Base-by-base conservation (phyloP, 2,113 vertebrate genomes). In the Pampusana beccarii region DNA sequence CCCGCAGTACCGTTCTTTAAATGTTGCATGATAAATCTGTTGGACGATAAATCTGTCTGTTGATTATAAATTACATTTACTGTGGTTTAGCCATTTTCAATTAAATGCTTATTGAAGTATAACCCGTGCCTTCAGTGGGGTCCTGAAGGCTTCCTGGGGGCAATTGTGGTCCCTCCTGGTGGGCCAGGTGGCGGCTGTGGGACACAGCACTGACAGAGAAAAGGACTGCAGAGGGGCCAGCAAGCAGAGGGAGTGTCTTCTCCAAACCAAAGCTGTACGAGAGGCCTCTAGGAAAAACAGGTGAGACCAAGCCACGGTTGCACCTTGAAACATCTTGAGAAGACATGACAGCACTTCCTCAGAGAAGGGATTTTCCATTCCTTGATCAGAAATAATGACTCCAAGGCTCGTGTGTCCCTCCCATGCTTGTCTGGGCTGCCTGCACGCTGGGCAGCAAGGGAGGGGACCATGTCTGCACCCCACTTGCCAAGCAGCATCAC, bases 341-440 rank as follows among this genome's bases (percentile, higher is more conserved):
- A 81, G 53, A 79, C 65, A 14, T 9, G 31, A 34, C 33, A 11
- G 36, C 61, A 95, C 38, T 23, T 80, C 31, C n/a, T 31, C 33
- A 65, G n/a, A 65, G 21, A 65, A 53, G 7, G 4, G 10, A 20
- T 51, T 65, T 81, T 67, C 48, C 21, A 57, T 51, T 94, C 65
- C 66, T 66, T 91, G n/a, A 24, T 75, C 71, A 93, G 78, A 72
- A 53, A 84, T 53, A 72, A 65, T 54, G 61, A 91, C 33, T 75
- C 65, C 36, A 60, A 94, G 80, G 58, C 6, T 53, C 42, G 26
- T 19, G 69, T 62, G 48, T 48, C 78, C 24, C 24, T 66, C 20
- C n/a, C 6, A 14, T 11, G 60, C 58, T 70, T 48, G 21, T 69
- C 81, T 56, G n/a, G 54, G 60, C 29, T 16, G 50, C 54, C 90